A percentile compares a stretch with the other conserved stretches of the same genome.
Conservation (phyloP, 2,888 invertebrate species). For the Orthonychiurus folsomi region DNA sequence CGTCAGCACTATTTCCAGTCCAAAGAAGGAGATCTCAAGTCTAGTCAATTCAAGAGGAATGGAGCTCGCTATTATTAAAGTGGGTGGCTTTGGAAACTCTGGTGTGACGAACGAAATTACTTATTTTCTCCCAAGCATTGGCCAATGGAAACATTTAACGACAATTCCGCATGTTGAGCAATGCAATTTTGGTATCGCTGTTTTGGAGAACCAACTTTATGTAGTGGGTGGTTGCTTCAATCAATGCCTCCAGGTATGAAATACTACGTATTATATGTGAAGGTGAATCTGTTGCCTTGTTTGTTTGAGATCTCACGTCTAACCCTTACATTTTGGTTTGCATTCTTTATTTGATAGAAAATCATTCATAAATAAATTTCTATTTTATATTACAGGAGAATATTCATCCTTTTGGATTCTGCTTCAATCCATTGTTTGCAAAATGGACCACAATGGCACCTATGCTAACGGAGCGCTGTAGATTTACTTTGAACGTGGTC, state of each 20-base stretch:
- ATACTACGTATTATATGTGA: constrained; percentile 2
- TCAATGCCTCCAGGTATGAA: constrained; percentile 45
- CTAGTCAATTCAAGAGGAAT: constrained; percentile 58
- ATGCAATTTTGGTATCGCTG: constrained; percentile 62
- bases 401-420: constrained; percentile 63
- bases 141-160: constrained; percentile 57
- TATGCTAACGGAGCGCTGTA: constrained; percentile 56
- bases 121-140: constrained; percentile 52
- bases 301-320: neutral
- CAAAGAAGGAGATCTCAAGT: constrained; percentile 24
- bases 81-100: constrained; percentile 59
- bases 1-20: neutral
- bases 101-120: constrained; percentile 61
- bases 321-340: too few relatives aligned
- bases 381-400: constrained; percentile 55
- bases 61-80: constrained; percentile 54
- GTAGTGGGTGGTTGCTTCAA: constrained; percentile 65
- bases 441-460: constrained; percentile 61
- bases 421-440: constrained; percentile 54
- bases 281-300: neutral
- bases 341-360: too few relatives aligned
- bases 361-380: too few relatives aligned
- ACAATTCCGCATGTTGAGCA: constrained; percentile 64
- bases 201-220: constrained; percentile 58
- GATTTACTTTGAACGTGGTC: constrained; percentile 56